Evolutionary conservation across 2,797 vertebrate species (phyloP).

Genomic region (Oreonectes daqikongensis): DNA sequence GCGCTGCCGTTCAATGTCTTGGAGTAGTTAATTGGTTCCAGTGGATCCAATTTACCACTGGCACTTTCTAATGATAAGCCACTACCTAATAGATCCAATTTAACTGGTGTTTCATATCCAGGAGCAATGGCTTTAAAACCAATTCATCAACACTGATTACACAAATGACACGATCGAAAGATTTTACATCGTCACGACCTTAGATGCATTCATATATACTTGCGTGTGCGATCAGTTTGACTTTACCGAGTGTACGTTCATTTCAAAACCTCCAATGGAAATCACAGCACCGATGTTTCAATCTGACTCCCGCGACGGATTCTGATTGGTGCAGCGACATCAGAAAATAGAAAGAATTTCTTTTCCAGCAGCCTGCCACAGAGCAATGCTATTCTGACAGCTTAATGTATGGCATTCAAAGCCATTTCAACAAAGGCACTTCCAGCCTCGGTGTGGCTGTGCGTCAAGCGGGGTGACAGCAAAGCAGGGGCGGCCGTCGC

Average conservation of each 20-base stretch:
- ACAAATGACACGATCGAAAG: constrained; percentile 34
- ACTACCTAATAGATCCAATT: constrained; percentile 37
- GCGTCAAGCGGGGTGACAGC: constrained; percentile 20
- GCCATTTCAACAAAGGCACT: constrained; percentile 25
- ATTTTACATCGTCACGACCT: not conserved
- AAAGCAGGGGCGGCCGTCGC: constrained; percentile 22
- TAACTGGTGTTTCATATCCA: constrained; percentile 37
- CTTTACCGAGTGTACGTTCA: not conserved
- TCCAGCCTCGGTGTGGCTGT: not conserved
- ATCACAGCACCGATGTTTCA: constrained; percentile 32
- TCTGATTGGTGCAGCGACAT: constrained; percentile 17
- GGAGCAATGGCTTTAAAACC: constrained; percentile 21
- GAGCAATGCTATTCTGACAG: constrained; percentile 43
- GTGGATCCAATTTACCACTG: constrained; percentile 57
- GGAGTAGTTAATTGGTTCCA: constrained; percentile 59
- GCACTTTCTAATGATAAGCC: constrained; percentile 46
- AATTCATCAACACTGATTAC: constrained; percentile 43
- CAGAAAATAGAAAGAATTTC: constrained; percentile 35
- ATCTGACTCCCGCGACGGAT: constrained; percentile 14
- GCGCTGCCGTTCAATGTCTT: constrained; percentile 35
- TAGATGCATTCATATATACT: constrained; percentile 12
- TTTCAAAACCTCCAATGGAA: not conserved
- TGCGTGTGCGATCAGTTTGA: not conserved
- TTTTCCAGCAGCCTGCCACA: constrained; percentile 13
- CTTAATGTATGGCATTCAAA: constrained; percentile 52